These are phyloP conservation scores for Pangasius mekongensis DNA, from an alignment of 2,797 vertebrate species.

Conservation along the genomic window DNA sequence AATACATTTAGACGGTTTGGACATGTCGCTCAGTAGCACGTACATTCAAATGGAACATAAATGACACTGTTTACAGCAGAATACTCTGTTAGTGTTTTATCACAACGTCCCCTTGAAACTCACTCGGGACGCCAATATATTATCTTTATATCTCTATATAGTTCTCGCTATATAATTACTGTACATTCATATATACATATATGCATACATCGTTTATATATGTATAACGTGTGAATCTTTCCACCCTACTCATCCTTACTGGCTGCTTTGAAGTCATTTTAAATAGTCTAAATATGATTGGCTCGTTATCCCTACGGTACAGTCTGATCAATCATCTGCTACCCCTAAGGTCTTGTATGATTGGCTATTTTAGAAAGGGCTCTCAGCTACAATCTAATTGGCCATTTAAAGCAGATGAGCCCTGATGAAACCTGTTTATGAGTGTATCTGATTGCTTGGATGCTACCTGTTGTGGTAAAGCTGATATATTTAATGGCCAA, in stretches of 20 bases:
- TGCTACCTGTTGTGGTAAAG: background rate
- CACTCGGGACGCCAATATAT: background rate
- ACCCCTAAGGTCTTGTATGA: background rate
- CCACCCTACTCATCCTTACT: no score
- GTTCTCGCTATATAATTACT: conserved; percentile 42
- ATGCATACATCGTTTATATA: conserved; percentile 4
- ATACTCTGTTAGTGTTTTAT: background rate
- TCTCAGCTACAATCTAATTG: background rate
- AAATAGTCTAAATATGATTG: background rate
- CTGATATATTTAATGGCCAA: background rate
- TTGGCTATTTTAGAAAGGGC: background rate
- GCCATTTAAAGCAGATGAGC: background rate
- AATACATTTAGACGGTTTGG: background rate
- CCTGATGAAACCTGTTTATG: background rate
- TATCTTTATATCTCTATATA: conserved; percentile 44
- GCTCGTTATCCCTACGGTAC: background rate
- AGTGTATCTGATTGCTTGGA: background rate
- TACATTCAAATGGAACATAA: conserved; percentile 16
- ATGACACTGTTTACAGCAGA: background rate
- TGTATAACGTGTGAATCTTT: background rate
- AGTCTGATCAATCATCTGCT: background rate
- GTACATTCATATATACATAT: conserved; percentile 31
- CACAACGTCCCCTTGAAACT: background rate
- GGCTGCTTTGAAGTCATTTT: no score
- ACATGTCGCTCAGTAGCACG: conserved; percentile 32